These are phyloP conservation scores for Pantherophis guttatus DNA, from an alignment of 2,113 vertebrate species.

Conservation along the genomic window DNA sequence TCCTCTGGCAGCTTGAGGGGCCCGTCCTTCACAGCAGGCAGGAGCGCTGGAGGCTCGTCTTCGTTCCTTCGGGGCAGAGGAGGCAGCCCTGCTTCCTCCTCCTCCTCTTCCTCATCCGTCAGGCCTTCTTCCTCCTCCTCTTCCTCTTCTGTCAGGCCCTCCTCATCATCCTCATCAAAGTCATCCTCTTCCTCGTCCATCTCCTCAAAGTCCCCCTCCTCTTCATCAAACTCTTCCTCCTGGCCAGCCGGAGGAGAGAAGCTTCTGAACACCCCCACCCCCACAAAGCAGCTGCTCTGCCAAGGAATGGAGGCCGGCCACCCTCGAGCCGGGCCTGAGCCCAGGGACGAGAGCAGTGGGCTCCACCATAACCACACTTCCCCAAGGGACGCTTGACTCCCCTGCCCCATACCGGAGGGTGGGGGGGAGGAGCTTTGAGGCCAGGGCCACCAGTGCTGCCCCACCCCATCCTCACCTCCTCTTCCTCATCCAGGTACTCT, in stretches of 20 bases:
- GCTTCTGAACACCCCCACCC: not conserved
- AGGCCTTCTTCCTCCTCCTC: slow-evolving; percentile 71
- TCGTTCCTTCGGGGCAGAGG: slow-evolving; percentile 48
- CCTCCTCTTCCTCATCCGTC: slow-evolving; percentile 67
- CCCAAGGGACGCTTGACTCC: not conserved
- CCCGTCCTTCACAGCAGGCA: slow-evolving; percentile 10
- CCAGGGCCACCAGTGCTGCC: not conserved
- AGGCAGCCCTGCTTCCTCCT: slow-evolving; percentile 50
- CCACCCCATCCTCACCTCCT: not conserved
- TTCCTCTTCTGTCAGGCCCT: slow-evolving; percentile 73
- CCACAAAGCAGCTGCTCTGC: not conserved
- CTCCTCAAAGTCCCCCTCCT: slow-evolving; percentile 62
- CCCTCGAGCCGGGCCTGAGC: too few species aligned
- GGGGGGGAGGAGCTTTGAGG: too few species aligned
- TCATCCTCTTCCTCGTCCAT: slow-evolving; percentile 72
- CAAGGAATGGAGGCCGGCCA: not conserved
- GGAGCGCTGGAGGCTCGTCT: slow-evolving; percentile 43
- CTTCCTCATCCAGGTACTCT: slow-evolving; percentile 56
- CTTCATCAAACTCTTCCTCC: slow-evolving; percentile 53
- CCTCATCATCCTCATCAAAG: slow-evolving; percentile 70
- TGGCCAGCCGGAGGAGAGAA: not conserved
- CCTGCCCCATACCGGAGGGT: fast-evolving
- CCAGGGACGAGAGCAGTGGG: not conserved
- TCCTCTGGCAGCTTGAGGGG: slow-evolving; percentile 50
- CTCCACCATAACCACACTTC: fast-evolving